Base-by-base conservation (phyloP, 2,113 vertebrate species). In the Gallinago media region DNA sequence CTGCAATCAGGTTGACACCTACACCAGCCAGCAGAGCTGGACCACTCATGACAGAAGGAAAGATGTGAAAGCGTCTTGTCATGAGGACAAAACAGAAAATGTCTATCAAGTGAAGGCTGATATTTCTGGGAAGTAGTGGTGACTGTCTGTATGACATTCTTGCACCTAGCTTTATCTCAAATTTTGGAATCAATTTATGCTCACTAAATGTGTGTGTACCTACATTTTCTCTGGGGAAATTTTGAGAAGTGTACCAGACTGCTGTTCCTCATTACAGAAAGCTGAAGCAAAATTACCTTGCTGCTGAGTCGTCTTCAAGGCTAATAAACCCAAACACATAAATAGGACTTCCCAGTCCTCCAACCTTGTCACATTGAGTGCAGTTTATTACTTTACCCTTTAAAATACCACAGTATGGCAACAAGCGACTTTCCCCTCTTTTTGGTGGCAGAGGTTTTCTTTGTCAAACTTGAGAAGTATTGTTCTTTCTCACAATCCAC, bases 331-430 rank as follows among this genome's bases (percentile, higher is more conserved):
- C 81, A 75, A 84, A 74, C 16, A 65, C 20, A 58, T 66, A 84
- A 92, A 89, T 89, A 52, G 58, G 73, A 71, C 61, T 72, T 81
- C 65, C 42, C 74, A 68, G 26, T 77, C 34, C 65, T 81, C 63
- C 55, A 92, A 49, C 19, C 31, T 61, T 77, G 76, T 86, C 76
- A 87, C 27, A 87, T 50, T 32, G 12, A 74, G 10, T 50, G 14
- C 27, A 62, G 23, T 89, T 95, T 93, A 85, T 89, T 77, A 65
- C 77, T 93, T 93, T 82, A 73, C 31, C 58, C 54, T 94, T 59
- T 83, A 62, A 88, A 88, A 83, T 36, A 58, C 9, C 9, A 54
- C 18, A 49, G 50, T 16, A n/a, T 79, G 40, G 27, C 29, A 85
- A 46, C 1, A 50, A 71, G 25, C 16, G 62, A 21, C 19, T 58